Conservation (phyloP, 2,113 vertebrate genomes). For the Acinonyx jubatus region DNA sequence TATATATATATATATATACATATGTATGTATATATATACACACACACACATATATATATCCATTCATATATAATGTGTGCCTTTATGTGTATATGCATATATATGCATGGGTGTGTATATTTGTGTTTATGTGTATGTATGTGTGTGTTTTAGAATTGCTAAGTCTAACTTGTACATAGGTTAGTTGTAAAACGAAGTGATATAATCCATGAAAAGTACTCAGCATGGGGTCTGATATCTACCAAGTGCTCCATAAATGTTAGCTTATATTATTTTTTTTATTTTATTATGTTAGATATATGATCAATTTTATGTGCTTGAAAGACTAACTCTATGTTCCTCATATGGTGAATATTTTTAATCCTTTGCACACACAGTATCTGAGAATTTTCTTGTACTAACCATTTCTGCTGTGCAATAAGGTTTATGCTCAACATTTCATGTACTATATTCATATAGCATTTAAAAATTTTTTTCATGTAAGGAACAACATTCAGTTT, state of each 20-base stretch:
- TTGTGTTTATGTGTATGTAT: background rate
- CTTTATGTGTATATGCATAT: background rate
- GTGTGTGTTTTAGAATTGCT: background rate
- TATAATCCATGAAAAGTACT: background rate
- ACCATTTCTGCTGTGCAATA: background rate
- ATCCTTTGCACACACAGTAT: background rate
- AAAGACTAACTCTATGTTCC: background rate
- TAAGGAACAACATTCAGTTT: background rate
- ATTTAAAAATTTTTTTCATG: background rate
- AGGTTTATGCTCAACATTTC: slow-evolving; percentile 26
- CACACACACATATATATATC: background rate
- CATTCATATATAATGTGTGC: background rate
- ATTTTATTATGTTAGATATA: background rate
- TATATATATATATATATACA: background rate
- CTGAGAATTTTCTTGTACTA: background rate
- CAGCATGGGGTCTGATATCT: background rate
- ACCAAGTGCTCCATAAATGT: background rate
- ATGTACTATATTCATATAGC: background rate
- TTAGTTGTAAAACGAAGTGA: background rate
- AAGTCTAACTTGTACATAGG: background rate
- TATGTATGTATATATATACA: background rate
- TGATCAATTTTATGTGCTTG: background rate
- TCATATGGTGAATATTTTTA: background rate
- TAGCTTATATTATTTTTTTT: background rate
- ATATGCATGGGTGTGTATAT: background rate